Evolutionary conservation across 1,140 invertebrate species (phyloP).

Genomic region (Drosophila gunungcola): DNA sequence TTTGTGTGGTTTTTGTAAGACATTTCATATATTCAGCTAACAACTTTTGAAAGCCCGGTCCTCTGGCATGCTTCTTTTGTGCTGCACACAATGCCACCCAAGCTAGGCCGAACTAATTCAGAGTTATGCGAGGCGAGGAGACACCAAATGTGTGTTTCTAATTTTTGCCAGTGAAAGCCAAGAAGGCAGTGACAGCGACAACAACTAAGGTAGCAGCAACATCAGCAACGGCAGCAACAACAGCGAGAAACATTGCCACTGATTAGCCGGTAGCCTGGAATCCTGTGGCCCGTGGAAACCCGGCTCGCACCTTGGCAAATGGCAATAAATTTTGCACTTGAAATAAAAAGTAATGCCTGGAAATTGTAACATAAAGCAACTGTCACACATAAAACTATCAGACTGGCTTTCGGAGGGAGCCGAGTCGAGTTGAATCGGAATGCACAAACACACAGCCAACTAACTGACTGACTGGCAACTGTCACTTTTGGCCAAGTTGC

Average conservation of each 20-base stretch:
- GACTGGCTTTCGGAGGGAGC: conserved; percentile 32
- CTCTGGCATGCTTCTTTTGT: conserved; percentile 2
- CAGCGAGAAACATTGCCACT: conserved; percentile 51
- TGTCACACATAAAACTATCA: conserved; percentile 81
- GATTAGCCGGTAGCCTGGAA: conserved; percentile 58
- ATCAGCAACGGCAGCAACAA: conserved; percentile 15
- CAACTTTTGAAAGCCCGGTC: conserved; percentile 5
- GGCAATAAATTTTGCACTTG: conserved; percentile 83
- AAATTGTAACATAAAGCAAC: conserved; percentile 82
- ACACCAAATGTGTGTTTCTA: conserved; percentile 45
- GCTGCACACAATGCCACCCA: conserved; percentile 43
- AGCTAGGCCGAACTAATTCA: conserved; percentile 51
- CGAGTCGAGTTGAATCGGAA: conserved; percentile 6
- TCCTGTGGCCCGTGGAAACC: conserved; percentile 34
- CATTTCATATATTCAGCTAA: conserved; percentile 6
- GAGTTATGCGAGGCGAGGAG: conserved; percentile 47
- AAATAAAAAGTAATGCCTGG: conserved; percentile 80
- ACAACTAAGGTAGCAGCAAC: conserved; percentile 1
- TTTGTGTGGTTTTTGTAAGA: too few species aligned
- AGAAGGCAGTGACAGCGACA: conserved; percentile 27
- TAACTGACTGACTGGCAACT: conserved; percentile 73
- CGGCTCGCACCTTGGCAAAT: conserved; percentile 73
- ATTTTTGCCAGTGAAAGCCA: conserved; percentile 74
- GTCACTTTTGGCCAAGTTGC: conserved; percentile 77
- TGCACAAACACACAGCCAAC: not conserved